These are phyloP conservation scores for human (Homo sapiens) DNA, from an alignment of 2,113 vertebrate species.

Conservation along the genomic window DNA sequence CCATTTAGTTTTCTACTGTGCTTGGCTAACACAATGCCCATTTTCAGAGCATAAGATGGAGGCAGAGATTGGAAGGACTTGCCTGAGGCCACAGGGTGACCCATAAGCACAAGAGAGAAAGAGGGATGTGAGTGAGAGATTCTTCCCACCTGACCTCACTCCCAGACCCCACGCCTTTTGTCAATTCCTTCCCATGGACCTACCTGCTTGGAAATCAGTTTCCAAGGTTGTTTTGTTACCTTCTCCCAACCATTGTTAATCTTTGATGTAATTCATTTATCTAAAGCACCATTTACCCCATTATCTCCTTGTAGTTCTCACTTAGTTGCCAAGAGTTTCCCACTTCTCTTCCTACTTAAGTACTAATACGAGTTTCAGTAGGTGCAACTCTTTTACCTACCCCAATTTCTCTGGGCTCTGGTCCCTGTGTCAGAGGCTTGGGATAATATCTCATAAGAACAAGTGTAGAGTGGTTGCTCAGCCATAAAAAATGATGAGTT, in stretches of 20 bases:
- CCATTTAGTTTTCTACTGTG: background rate
- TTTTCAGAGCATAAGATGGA: constrained; percentile 52
- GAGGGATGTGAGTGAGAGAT: constrained; percentile 35
- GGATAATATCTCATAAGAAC: background rate
- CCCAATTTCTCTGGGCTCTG: background rate
- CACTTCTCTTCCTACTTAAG: background rate
- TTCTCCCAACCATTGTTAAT: background rate
- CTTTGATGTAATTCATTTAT: constrained; percentile 53
- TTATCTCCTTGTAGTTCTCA: constrained; percentile 18
- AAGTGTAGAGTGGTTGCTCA: constrained; percentile 33
- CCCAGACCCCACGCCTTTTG: background rate
- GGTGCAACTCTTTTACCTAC: background rate
- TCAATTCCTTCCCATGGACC: background rate
- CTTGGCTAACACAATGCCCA: background rate
- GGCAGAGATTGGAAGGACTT: constrained; percentile 30
- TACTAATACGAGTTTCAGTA: background rate
- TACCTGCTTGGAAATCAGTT: background rate
- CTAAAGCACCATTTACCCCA: background rate
- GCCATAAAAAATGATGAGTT: too few relatives aligned
- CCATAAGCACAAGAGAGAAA: constrained; percentile 44
- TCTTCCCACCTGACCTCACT: constrained; percentile 64
- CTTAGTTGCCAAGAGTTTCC: background rate
- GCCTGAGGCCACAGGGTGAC: constrained; percentile 45
- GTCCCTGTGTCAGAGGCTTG: background rate
- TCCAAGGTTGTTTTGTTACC: constrained; percentile 2